Evolutionary conservation across 1,140 invertebrate species (phyloP).

Genomic region (Anagrus nilaparvatae): DNA sequence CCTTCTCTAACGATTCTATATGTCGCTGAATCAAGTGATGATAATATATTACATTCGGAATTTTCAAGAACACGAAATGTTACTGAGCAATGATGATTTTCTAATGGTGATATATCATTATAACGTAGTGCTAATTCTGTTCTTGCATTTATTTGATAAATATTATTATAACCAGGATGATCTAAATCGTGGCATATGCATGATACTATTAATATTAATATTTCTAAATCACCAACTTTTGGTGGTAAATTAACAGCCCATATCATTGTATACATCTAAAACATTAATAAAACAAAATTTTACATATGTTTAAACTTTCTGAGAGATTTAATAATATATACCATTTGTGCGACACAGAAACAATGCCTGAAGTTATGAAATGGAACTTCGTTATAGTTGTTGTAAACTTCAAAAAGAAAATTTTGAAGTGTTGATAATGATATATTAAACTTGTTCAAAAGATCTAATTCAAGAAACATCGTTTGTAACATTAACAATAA

Average conservation of each 20-base stretch:
- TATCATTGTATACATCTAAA: constrained; percentile 79
- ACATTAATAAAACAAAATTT: constrained; percentile 7
- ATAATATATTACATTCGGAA: constrained; percentile 68
- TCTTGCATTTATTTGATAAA: constrained; percentile 79
- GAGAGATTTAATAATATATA: constrained; percentile 39
- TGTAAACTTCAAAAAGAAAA: constrained; percentile 72
- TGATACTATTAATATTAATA: constrained; percentile 69
- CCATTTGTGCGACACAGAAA: constrained; percentile 87
- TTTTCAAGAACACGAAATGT: constrained; percentile 72
- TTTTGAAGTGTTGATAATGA: constrained; percentile 58
- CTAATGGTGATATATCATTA: constrained; percentile 81
- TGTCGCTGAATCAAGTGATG: constrained; percentile 52
- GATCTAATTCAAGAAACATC: constrained; percentile 73
- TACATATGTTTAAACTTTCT: not conserved
- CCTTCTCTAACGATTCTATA: constrained; percentile 61
- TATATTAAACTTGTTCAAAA: constrained; percentile 68
- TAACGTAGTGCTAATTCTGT: constrained; percentile 78
- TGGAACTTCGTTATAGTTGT: constrained; percentile 83
- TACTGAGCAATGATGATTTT: constrained; percentile 84
- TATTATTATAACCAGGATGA: constrained; percentile 86
- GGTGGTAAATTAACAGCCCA: constrained; percentile 59
- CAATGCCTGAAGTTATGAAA: constrained; percentile 87
- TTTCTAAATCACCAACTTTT: constrained; percentile 63
- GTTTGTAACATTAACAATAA: constrained; percentile 71
- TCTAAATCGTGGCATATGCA: constrained; percentile 86